Evolutionary conservation across 2,888 invertebrate species (phyloP), one percentile per base, ranked within the genome.

Genomic region (Pilophorus perplexus): DNA sequence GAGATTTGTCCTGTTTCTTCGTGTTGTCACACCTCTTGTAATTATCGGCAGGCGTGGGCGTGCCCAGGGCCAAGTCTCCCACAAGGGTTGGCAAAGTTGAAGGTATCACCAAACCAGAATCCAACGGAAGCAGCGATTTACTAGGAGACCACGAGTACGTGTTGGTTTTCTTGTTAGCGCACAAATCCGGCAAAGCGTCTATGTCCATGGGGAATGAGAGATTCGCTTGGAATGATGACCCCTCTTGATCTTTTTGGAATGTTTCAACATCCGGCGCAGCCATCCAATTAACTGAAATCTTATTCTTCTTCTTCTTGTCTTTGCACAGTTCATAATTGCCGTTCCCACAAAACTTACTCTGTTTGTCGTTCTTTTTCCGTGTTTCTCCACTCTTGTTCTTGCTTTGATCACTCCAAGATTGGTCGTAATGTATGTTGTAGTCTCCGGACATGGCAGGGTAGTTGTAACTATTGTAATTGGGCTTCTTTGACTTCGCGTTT

Each of bases 31-130:
- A 18, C 22, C 66, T 52, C 12, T 60, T 55, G 27, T 66, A 71
- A 10, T 64, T 59, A 46, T 69, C 70, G 5, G 69, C 65, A 12
- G 72, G 71, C 12, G 70, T 71, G 22, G 69, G 59, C n/a, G 73
- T 73, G 28, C 79, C 78, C 6, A 84, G 73, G 1, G 84, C 84
- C 52, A 84, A 74, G 75, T 84, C 84, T 1, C 84, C 83, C 1
- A 84, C 81, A 44, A 85, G 74, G n/a, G 83, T 83, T 5, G 84
- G 83, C 55, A 84, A 75, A 18, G 83, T 82, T 1, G 79, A 78
- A 1, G 82, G 79, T 2, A 81, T 78, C 2, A 80, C 77, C 23
- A 80, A 76, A 60, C 71, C 71, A n/a, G 65, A 70, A 52, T 73
- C 71, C 23, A 73, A 57, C 3, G 73, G 73, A 28, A 74, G 50